Percentiles rank a stretch among this genome's conserved stretches.
Conservation (phyloP, 2,888 invertebrate genomes). For the Amblyjoppa fuscipennis region DNA sequence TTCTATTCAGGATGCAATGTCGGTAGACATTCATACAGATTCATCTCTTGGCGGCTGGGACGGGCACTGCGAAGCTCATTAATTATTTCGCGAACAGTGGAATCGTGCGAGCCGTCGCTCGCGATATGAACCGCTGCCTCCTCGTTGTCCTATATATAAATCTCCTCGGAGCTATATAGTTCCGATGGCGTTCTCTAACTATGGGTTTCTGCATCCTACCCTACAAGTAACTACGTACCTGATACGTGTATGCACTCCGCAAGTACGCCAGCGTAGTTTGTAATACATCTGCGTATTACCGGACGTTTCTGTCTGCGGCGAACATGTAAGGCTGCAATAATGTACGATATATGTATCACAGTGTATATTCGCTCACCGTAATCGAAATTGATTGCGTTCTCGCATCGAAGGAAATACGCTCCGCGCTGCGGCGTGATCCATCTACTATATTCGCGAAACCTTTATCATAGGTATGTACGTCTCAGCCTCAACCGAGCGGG, state of each 20-base stretch:
- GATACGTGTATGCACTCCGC: constrained; percentile 30
- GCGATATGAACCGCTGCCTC: constrained; percentile 30
- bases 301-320: constrained; percentile 25
- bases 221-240: constrained; percentile 3
- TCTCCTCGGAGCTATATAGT: background rate
- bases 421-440: background rate
- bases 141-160: background rate
- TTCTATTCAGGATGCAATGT: constrained; percentile 12
- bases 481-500: constrained; percentile 1
- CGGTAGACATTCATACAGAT: constrained; percentile 35
- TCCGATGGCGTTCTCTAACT: background rate
- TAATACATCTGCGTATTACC: constrained; percentile 39
- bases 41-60: constrained; percentile 16
- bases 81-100: constrained; percentile 48
- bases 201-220: constrained; percentile 13
- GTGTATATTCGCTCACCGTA: constrained; percentile 16
- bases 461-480: constrained; percentile 15
- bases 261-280: constrained; percentile 39
- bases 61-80: constrained; percentile 28
- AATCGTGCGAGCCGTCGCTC: constrained; percentile 41
- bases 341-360: constrained; percentile 19
- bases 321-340: constrained; percentile 39
- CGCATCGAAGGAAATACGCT: constrained; percentile 40
- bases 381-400: constrained; percentile 51
- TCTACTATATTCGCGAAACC: constrained; percentile 15